Evolutionary conservation across 2,888 invertebrate genomes (phyloP).

Genomic region (Sturmia bella): DNA sequence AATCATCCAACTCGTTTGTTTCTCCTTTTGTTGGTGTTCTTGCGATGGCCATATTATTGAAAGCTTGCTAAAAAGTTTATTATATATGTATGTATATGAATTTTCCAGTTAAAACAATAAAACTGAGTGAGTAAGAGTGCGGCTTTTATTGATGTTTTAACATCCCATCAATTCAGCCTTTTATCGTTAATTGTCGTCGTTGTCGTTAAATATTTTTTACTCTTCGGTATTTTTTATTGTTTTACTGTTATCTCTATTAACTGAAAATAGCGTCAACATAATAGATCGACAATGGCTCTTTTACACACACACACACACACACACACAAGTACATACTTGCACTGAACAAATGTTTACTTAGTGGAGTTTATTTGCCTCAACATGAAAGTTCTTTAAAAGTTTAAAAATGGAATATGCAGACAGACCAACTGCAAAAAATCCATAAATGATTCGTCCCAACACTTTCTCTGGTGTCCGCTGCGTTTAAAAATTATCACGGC

Average conservation of each 20-base stretch:
- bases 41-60: no score
- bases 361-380: constrained; percentile 28
- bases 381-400: neutral
- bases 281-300: constrained; percentile 1
- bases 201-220: constrained; percentile 48
- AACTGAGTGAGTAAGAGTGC: constrained; percentile 17
- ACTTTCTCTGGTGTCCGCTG: constrained; percentile 41
- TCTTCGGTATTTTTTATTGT: constrained; percentile 33
- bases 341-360: constrained; percentile 2
- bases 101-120: neutral
- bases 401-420: neutral
- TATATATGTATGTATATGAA: neutral
- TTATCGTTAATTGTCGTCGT: constrained; percentile 66
- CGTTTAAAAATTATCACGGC: constrained; percentile 56
- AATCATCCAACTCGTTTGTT: no score
- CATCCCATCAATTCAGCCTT: constrained; percentile 61
- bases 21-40: no score
- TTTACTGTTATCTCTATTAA: constrained; percentile 32
- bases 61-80: neutral
- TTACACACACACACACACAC: neutral
- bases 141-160: constrained; percentile 34
- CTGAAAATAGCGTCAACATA: constrained; percentile 35
- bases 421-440: constrained; percentile 24
- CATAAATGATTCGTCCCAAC: constrained; percentile 41
- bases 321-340: neutral